These are phyloP conservation scores for Aldabrachelys gigantea DNA, from an alignment of 2,113 vertebrate species.

Conservation along the genomic window DNA sequence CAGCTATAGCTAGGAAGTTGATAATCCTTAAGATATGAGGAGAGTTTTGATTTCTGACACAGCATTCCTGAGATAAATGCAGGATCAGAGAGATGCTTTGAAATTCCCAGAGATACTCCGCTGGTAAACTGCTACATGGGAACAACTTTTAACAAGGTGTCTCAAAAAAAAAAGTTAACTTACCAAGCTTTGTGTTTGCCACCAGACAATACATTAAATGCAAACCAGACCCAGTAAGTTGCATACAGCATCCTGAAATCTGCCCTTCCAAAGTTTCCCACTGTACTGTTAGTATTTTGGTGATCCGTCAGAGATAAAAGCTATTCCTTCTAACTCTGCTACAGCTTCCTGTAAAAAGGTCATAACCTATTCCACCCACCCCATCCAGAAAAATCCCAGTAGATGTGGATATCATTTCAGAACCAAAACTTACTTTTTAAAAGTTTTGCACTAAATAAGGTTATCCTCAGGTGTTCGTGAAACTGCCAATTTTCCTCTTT, in stretches of 20 bases:
- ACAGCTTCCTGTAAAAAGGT: not conserved
- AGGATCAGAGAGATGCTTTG: conserved; percentile 91
- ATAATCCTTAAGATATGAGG: conserved; percentile 99
- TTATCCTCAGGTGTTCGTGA: not conserved
- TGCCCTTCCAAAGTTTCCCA: conserved; percentile 56
- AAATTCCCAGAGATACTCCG: conserved; percentile 87
- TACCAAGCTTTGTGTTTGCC: conserved; percentile 58
- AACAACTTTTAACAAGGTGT: conserved; percentile 78
- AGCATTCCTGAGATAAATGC: conserved; percentile 99
- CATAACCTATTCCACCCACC: conserved; percentile 16
- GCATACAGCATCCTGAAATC: conserved; percentile 59
- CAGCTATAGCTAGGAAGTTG: conserved; percentile 88
- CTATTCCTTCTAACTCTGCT: conserved; percentile 11
- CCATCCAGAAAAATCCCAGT: not conserved
- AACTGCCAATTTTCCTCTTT: not conserved
- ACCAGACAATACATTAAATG: conserved; percentile 80
- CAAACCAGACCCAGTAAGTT: conserved; percentile 80
- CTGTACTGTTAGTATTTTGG: conserved; percentile 12
- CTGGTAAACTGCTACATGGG: conserved; percentile 64
- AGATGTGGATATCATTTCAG: not conserved
- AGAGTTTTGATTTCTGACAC: conserved; percentile 97
- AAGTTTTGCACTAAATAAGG: not conserved
- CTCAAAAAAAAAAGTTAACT: conserved; percentile 64
- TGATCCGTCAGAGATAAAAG: not conserved
- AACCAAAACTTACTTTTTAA: not conserved